Evolutionary conservation across 2,113 vertebrate genomes (phyloP).

Genomic region (Romanogobio albipinnatus): DNA sequence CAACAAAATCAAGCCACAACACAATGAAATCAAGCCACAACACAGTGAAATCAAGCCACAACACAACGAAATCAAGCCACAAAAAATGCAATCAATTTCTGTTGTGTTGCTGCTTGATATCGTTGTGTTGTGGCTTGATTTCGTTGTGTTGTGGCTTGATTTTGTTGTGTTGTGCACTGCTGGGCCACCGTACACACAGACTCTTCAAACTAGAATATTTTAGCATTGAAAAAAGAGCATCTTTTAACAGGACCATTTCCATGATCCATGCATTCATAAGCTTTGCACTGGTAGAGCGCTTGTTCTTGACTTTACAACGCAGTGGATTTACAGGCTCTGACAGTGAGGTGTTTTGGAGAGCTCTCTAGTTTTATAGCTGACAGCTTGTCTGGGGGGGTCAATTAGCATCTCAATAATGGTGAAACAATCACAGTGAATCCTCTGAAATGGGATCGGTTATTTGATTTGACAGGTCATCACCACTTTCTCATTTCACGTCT

Average conservation of each 20-base stretch:
- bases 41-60: no score
- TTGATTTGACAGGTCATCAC: conserved; percentile 33
- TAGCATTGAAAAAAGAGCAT: neutral
- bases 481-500: conserved; percentile 13
- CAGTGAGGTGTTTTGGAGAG: conserved; percentile 27
- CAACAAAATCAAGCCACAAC: no score
- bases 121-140: neutral
- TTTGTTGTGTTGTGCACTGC: neutral
- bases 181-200: no score
- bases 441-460: neutral
- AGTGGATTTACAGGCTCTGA: neutral
- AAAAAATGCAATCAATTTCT: no score
- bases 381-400: conserved; percentile 3
- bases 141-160: no score
- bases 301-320: neutral
- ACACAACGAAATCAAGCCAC: no score
- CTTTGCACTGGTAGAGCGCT: neutral
- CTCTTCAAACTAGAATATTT: neutral
- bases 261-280: neutral
- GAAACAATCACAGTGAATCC: conserved; percentile 12
- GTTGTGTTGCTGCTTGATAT: no score
- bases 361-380: conserved; percentile 13
- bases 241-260: neutral
- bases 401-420: conserved; percentile 33
- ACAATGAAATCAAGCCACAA: no score